Evolutionary conservation across 2,113 vertebrate genomes (phyloP).

Genomic region (Trematocara nigrifrons): DNA sequence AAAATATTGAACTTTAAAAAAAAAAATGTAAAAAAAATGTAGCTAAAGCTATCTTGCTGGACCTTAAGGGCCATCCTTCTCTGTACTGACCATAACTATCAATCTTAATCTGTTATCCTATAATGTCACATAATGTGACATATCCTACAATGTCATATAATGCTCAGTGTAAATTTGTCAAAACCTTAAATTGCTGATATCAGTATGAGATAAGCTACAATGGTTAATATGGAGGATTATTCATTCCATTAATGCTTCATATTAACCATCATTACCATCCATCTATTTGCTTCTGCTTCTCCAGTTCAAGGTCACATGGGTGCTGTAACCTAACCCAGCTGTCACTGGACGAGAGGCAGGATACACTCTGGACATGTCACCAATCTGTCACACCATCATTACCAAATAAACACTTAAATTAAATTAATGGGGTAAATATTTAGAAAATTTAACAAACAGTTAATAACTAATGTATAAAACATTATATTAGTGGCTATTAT

Average conservation of each 20-base stretch:
- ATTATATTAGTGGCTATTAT: not conserved
- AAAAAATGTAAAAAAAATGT: rapidly evolving
- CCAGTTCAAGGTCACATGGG: not conserved
- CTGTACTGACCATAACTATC: not conserved
- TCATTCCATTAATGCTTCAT: not conserved
- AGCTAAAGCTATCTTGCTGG: not conserved
- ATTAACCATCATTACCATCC: not conserved
- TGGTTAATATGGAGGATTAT: not conserved
- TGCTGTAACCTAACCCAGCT: not conserved
- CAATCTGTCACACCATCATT: not conserved
- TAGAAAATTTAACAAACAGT: not conserved
- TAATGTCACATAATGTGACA: too few relatives aligned
- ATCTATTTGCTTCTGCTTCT: not conserved
- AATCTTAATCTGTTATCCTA: not conserved
- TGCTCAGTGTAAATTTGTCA: not conserved
- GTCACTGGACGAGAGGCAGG: not conserved
- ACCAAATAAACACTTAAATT: not conserved
- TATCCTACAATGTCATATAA: too few relatives aligned
- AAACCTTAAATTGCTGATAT: not conserved
- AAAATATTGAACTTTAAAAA: not conserved
- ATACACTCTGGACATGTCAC: not conserved
- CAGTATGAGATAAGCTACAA: not conserved
- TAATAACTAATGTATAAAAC: not conserved
- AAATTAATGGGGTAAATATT: not conserved
- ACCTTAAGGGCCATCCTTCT: not conserved